A percentile compares a stretch with the other conserved stretches of the same genome.
These are phyloP conservation scores for Cremastobaeus sp. DNA, from an alignment of 2,888 invertebrate species.

Conservation along the genomic window DNA sequence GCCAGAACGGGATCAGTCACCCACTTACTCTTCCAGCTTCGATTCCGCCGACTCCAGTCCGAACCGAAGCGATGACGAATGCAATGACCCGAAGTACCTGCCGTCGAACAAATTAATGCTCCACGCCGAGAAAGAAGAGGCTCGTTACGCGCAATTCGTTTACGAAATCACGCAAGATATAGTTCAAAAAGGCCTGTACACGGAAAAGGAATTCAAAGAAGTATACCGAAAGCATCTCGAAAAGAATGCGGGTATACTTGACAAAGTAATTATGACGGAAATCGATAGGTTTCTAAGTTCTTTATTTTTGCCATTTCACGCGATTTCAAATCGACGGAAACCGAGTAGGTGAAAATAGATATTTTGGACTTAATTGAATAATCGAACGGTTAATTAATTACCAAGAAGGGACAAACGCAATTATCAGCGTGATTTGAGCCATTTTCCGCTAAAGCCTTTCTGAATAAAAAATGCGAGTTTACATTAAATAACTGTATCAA, in stretches of 20 bases:
- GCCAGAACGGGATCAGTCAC: constrained; percentile 29
- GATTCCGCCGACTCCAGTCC: constrained; percentile 42
- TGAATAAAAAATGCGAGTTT: too few species aligned
- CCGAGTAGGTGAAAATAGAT: too few species aligned
- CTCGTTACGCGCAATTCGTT: constrained; percentile 77
- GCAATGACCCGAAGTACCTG: constrained; percentile 17
- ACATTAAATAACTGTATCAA: too few species aligned
- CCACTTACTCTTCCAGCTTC: constrained; percentile 34
- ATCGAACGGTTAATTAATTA: too few species aligned
- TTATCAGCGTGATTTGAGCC: too few species aligned
- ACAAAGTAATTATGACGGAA: constrained; percentile 74
- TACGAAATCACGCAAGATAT: constrained; percentile 81
- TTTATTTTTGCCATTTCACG: not conserved
- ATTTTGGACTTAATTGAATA: too few species aligned
- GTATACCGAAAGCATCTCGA: constrained; percentile 80
- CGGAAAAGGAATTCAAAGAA: constrained; percentile 79
- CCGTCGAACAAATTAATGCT: constrained; percentile 19
- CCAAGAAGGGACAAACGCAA: too few species aligned
- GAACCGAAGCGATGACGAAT: constrained; percentile 25
- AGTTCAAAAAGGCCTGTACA: constrained; percentile 79
- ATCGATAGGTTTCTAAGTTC: constrained; percentile 1
- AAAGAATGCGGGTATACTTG: constrained; percentile 77
- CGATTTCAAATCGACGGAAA: too few species aligned
- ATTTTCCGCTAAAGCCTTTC: too few species aligned
- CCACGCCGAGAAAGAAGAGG: constrained; percentile 66